These are phyloP conservation scores for Erythrocercus mccallii DNA, from an alignment of 2,113 vertebrate genomes.

Conservation along the genomic window DNA sequence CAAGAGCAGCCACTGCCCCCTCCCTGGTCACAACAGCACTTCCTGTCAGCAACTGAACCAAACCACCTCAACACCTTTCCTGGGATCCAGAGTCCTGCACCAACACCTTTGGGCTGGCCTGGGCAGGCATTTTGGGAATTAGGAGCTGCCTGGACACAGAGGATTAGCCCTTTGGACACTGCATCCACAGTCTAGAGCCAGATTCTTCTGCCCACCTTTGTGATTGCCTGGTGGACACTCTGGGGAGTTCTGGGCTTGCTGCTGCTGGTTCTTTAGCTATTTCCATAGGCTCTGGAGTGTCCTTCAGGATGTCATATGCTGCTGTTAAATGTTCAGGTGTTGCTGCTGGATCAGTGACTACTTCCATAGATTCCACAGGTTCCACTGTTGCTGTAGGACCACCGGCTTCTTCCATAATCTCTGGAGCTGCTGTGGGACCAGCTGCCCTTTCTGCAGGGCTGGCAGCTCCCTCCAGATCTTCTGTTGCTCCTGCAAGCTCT, in stretches of 20 bases:
- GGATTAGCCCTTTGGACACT: neutral
- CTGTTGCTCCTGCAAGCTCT: neutral
- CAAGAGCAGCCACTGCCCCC: neutral
- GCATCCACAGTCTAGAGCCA: neutral
- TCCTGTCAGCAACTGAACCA: neutral
- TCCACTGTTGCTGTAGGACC: neutral
- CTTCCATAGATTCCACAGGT: neutral
- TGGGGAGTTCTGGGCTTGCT: neutral
- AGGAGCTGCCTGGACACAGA: neutral
- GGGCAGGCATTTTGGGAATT: neutral
- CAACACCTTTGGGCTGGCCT: neutral
- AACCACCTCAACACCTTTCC: neutral
- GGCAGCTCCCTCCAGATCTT: neutral
- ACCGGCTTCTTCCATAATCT: neutral
- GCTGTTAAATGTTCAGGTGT: neutral
- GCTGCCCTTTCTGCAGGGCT: neutral
- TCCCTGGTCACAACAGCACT: neutral
- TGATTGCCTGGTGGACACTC: neutral
- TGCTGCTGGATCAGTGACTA: neutral
- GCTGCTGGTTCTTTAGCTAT: neutral
- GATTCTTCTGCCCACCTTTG: constrained; percentile 8
- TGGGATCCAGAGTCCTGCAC: neutral
- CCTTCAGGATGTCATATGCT: neutral
- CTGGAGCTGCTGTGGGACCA: neutral
- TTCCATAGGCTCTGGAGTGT: neutral